Percentiles rank a stretch among this genome's conserved stretches.
phyloP scores from a whole-genome alignment of 2,888 invertebrate genomes.

The Apamea sordens region DNA sequence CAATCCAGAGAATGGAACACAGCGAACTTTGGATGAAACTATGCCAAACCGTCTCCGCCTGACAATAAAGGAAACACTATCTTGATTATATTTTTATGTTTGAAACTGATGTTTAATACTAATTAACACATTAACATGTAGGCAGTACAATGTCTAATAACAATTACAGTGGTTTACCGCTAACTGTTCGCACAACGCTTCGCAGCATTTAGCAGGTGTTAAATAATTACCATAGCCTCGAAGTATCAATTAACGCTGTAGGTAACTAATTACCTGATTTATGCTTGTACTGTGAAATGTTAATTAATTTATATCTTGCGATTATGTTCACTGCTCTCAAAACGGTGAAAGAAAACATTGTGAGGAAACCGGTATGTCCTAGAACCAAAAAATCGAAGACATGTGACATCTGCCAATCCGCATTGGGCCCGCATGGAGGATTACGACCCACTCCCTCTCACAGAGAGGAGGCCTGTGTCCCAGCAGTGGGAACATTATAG shows the following conservation, averaged over 20 bases:
- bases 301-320: constrained; percentile 18
- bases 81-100: not conserved
- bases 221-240: constrained; percentile 36
- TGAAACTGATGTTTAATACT: not conserved
- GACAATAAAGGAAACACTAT: not conserved
- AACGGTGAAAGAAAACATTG: no score
- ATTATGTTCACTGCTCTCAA: not conserved
- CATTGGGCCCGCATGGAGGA: no score
- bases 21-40: not conserved
- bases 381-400: no score
- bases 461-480: no score
- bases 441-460: no score
- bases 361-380: no score
- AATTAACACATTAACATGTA: constrained; percentile 12
- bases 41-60: not conserved
- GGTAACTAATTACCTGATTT: constrained; percentile 50
- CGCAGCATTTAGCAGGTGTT: constrained; percentile 46
- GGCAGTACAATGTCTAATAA: constrained; percentile 6
- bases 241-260: constrained; percentile 43
- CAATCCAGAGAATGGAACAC: not conserved
- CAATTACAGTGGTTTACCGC: constrained; percentile 27
- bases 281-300: constrained; percentile 21
- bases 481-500: no score
- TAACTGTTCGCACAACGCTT: constrained; percentile 32
- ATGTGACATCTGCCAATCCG: no score